These are phyloP conservation scores for Abramis brama DNA, from an alignment of 2,113 vertebrate genomes.

Conservation along the genomic window DNA sequence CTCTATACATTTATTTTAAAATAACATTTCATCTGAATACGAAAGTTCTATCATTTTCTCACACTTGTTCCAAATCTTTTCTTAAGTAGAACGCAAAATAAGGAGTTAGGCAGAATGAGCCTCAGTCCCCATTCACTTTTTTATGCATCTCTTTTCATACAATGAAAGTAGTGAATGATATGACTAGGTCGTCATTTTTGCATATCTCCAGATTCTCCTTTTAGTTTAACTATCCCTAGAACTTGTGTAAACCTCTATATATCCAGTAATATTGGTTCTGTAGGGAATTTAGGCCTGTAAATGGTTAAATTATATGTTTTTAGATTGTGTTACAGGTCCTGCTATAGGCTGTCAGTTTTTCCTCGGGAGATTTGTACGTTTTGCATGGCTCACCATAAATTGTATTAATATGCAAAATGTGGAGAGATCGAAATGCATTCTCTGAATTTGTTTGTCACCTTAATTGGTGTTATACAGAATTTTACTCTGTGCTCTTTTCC, in stretches of 20 bases:
- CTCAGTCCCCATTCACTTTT: not conserved
- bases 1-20: not conserved
- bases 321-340: constrained; percentile 36
- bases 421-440: not conserved
- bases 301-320: not conserved
- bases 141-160: not conserved
- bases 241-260: not conserved
- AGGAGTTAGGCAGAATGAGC: not conserved
- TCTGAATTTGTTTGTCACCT: constrained; percentile 8
- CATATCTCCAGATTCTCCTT: not conserved
- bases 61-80: not conserved
- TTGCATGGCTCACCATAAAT: constrained; percentile 1
- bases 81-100: not conserved
- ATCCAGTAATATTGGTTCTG: not conserved
- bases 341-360: not conserved
- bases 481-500: not conserved
- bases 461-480: not conserved
- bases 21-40: not conserved
- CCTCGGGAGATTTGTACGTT: not conserved
- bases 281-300: not conserved
- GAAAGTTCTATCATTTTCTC: not conserved
- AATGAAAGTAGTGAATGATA: not conserved
- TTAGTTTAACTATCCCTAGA: not conserved
- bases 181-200: not conserved
- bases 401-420: constrained; percentile 31